phyloP scores from a whole-genome alignment of 2,888 invertebrate species.

The Tiliacea citrago region DNA sequence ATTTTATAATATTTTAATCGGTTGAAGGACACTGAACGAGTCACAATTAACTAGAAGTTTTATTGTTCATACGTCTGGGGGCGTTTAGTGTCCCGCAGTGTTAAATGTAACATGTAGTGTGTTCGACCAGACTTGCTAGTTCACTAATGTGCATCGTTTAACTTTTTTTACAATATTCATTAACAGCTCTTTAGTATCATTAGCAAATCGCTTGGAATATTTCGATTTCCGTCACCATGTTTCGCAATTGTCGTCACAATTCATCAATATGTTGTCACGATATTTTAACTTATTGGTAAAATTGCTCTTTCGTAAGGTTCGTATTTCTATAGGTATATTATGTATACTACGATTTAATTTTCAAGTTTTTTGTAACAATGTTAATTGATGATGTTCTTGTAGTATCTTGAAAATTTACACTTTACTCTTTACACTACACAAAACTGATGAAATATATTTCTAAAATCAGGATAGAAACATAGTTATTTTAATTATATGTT shows the following conservation, averaged over 20 bases:
- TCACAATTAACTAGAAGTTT: neutral
- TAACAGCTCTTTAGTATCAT: slow-evolving; percentile 29
- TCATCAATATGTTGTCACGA: slow-evolving; percentile 19
- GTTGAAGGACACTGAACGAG: too few relatives aligned
- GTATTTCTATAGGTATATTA: slow-evolving; percentile 19
- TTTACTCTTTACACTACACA: neutral
- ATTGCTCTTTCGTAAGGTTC: slow-evolving; percentile 19
- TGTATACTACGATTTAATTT: slow-evolving; percentile 11
- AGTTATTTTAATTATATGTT: slow-evolving; percentile 25
- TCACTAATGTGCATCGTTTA: slow-evolving; percentile 19
- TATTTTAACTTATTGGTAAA: slow-evolving; percentile 1
- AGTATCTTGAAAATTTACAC: slow-evolving; percentile 8
- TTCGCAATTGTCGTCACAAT: too few relatives aligned
- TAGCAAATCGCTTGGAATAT: slow-evolving; percentile 33
- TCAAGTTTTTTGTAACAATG: slow-evolving; percentile 10
- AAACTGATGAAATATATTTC: neutral
- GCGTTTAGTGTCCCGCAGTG: neutral
- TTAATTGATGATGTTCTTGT: slow-evolving; percentile 18
- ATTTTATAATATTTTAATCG: slow-evolving; percentile 26
- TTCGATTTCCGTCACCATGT: slow-evolving; percentile 13
- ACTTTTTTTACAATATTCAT: slow-evolving; percentile 37
- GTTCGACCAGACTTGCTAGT: slow-evolving; percentile 26
- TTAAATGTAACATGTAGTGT: slow-evolving; percentile 29
- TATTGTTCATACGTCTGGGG: neutral
- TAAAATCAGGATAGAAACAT: slow-evolving; percentile 15